Evolutionary conservation across 2,888 invertebrate genomes (phyloP).

Genomic region (Odontocolon sp.): DNA sequence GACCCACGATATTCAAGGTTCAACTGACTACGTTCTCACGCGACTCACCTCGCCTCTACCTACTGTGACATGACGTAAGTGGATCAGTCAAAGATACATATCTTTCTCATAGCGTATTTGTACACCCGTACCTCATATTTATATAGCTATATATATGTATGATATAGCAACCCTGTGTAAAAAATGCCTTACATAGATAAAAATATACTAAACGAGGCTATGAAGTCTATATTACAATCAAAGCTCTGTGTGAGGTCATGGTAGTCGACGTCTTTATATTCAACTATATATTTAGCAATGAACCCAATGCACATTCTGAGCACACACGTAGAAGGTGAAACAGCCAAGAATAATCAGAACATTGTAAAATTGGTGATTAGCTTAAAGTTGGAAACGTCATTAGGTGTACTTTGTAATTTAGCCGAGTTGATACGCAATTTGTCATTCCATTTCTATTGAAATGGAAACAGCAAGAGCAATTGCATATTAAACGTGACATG

Average conservation of each 20-base stretch:
- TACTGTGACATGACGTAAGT: slow-evolving; percentile 54
- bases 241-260: slow-evolving; percentile 25
- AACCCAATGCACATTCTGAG: background rate
- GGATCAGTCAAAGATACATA: slow-evolving; percentile 54
- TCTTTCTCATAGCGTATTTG: slow-evolving; percentile 25
- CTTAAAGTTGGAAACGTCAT: slow-evolving; percentile 27
- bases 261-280: background rate
- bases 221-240: background rate
- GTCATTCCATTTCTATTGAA: slow-evolving; percentile 30
- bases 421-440: slow-evolving; percentile 18
- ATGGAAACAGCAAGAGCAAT: slow-evolving; percentile 24
- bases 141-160: background rate
- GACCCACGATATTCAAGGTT: slow-evolving; percentile 52
- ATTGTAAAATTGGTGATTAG: slow-evolving; percentile 32
- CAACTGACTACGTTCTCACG: slow-evolving; percentile 58
- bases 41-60: slow-evolving; percentile 32
- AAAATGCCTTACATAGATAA: background rate
- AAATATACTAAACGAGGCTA: background rate
- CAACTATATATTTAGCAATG: too few relatives aligned
- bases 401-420: background rate
- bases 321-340: background rate
- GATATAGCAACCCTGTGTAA: background rate
- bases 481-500: slow-evolving; percentile 41
- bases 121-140: background rate
- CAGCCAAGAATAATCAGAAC: slow-evolving; percentile 21